These are phyloP conservation scores for Urosaurus nigricauda DNA, from an alignment of 2,797 vertebrate genomes.

Conservation along the genomic window DNA sequence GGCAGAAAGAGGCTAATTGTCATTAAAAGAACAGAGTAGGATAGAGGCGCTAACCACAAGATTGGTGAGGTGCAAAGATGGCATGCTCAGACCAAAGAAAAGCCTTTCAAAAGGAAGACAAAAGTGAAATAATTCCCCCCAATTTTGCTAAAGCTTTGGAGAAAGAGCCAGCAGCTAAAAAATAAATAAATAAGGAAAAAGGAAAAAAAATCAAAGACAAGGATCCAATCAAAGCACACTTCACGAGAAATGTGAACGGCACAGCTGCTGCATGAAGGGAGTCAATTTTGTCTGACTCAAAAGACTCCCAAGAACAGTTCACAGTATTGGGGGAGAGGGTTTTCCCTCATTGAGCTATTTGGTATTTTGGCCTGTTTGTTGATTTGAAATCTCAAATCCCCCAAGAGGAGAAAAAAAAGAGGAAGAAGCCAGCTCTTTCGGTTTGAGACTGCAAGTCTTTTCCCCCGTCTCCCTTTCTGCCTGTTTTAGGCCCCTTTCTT, in stretches of 20 bases:
- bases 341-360: constrained; percentile 49
- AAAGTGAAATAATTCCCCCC: constrained; percentile 77
- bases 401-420: constrained; percentile 53
- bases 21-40: constrained; percentile 79
- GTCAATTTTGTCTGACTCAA: constrained; percentile 82
- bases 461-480: constrained; percentile 64
- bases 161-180: constrained; percentile 88
- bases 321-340: constrained; percentile 37
- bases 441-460: constrained; percentile 85
- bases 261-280: constrained; percentile 78
- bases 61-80: constrained; percentile 96
- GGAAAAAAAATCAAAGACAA: constrained; percentile 69
- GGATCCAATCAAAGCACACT: constrained; percentile 78
- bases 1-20: constrained; percentile 75
- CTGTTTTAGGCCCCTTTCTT: constrained; percentile 31
- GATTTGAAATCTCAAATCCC: constrained; percentile 66
- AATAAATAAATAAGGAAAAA: constrained; percentile 67
- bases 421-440: constrained; percentile 99
- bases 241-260: constrained; percentile 79
- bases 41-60: constrained; percentile 87
- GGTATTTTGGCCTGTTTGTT: constrained; percentile 49
- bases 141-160: constrained; percentile 85
- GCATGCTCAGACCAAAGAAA: constrained; percentile 90
- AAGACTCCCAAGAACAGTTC: constrained; percentile 62
- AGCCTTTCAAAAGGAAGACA: constrained; percentile 83